Percentiles rank a stretch among this genome's conserved stretches.
Conservation (phyloP, 2,888 invertebrate species). For the Athalia cordata region DNA sequence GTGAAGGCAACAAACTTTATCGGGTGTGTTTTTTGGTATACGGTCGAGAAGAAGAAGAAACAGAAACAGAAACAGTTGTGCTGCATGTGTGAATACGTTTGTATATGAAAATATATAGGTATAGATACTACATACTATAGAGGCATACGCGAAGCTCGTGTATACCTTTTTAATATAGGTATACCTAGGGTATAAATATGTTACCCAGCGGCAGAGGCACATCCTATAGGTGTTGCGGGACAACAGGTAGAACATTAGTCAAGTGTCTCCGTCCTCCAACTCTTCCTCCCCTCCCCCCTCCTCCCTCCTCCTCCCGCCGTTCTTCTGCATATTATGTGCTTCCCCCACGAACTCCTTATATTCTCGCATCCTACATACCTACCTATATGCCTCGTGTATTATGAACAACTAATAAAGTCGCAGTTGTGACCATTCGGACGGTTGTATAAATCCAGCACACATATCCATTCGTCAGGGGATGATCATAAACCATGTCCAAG, state of each 20-base stretch:
- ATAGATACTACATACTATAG: neutral
- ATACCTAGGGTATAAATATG: conserved; percentile 4
- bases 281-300: neutral
- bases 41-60: no score
- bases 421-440: neutral
- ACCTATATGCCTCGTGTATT: conserved; percentile 10
- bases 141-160: neutral
- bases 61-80: no score
- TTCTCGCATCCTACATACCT: conserved; percentile 18
- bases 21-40: no score
- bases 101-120: no score
- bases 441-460: neutral
- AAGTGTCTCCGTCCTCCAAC: conserved; percentile 61
- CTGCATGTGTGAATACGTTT: no score
- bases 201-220: conserved; percentile 49
- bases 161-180: conserved; percentile 32
- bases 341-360: conserved; percentile 10
- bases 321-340: conserved; percentile 38
- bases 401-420: conserved; percentile 13
- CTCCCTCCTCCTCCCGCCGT: no score
- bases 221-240: conserved; percentile 64
- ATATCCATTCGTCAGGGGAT: no score
- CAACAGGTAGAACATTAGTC: conserved; percentile 71
- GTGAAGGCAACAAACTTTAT: no score
- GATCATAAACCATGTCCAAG: neutral